These are phyloP conservation scores for Apostichopus californicus DNA, from an alignment of 35 echinoderm and acorn worm species.

Conservation along the genomic window DNA sequence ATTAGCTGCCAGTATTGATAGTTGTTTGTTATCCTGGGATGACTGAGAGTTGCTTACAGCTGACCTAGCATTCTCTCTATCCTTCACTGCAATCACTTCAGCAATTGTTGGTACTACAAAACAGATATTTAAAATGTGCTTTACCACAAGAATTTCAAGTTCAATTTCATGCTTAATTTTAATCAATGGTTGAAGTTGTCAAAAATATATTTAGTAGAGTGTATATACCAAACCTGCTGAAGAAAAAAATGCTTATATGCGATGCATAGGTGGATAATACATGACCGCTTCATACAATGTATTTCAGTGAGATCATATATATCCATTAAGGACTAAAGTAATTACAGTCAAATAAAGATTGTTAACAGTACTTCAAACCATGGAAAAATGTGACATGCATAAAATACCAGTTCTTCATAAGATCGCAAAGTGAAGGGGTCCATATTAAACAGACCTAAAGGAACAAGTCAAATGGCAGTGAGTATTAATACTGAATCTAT, in stretches of 20 bases:
- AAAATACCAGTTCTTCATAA: background rate
- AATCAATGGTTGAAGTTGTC: background rate
- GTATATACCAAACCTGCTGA: background rate
- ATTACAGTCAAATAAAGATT: background rate
- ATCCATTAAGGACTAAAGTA: background rate
- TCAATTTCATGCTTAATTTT: background rate
- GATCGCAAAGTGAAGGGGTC: background rate
- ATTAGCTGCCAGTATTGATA: background rate
- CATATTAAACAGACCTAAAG: too few species aligned
- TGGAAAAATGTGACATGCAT: background rate
- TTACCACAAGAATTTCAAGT: background rate
- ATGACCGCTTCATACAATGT: background rate
- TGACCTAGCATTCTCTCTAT: background rate
- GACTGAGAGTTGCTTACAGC: background rate
- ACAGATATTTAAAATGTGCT: background rate
- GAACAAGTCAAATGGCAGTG: too few species aligned
- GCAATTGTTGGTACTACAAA: background rate
- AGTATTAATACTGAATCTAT: too few species aligned
- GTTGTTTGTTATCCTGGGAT: background rate
- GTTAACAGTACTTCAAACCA: background rate
- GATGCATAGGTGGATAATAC: background rate
- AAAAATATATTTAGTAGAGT: background rate
- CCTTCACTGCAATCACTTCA: slow-evolving; percentile 12
- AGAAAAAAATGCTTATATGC: background rate
- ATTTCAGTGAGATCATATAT: background rate